phyloP scores from a whole-genome alignment of 1,140 invertebrate genomes.

The Coptotermes formosanus region DNA sequence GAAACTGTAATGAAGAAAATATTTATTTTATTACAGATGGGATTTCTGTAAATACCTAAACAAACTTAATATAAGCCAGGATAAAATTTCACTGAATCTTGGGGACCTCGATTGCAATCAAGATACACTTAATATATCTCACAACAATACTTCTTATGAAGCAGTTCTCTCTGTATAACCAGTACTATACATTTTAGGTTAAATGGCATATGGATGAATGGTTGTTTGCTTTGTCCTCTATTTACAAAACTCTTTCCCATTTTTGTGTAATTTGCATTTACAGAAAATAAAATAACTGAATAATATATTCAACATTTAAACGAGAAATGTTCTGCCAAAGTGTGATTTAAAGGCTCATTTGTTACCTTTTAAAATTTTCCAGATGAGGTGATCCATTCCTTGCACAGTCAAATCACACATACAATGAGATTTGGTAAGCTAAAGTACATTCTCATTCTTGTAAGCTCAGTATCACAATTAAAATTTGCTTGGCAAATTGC shows the following conservation, averaged over 20 bases:
- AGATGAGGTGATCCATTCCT: neutral
- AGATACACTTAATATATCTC: constrained; percentile 20
- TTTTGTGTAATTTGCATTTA: neutral
- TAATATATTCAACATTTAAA: constrained; percentile 26
- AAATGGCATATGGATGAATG: neutral
- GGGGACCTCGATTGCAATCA: neutral
- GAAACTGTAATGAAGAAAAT: constrained; percentile 2
- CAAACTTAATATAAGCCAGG: neutral
- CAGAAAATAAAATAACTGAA: constrained; percentile 27
- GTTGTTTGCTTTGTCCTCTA: neutral
- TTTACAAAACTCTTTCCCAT: neutral
- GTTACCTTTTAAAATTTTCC: neutral
- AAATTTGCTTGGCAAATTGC: constrained; percentile 30
- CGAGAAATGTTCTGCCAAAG: neutral
- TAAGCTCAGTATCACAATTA: constrained; percentile 33
- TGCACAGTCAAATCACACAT: constrained; percentile 1
- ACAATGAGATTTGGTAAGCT: neutral
- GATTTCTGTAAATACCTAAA: neutral
- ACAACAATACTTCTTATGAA: constrained; percentile 24
- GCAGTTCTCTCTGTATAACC: neutral
- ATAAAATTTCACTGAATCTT: neutral
- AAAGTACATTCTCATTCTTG: constrained; percentile 19
- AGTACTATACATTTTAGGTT: neutral
- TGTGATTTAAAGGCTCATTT: neutral
- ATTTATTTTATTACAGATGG: neutral